phyloP scores from a whole-genome alignment of 2,113 vertebrate species.

The Polypterus senegalus region DNA sequence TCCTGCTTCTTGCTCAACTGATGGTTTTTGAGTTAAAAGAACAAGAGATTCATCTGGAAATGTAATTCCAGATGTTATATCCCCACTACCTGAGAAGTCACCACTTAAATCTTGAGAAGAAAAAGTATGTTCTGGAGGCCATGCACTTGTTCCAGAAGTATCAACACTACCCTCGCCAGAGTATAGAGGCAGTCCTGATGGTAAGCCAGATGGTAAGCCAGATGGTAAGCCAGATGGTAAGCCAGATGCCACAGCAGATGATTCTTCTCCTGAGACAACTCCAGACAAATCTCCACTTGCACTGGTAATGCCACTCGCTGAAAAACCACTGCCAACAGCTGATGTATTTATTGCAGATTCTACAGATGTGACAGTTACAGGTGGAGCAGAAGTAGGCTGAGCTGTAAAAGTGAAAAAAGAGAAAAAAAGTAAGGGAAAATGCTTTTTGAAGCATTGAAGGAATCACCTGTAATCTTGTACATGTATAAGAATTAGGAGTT shows the following conservation, averaged over 20 bases:
- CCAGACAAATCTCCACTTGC: conserved; percentile 30
- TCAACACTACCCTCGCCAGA: no score
- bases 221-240: conserved; percentile 1
- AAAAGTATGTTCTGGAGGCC: no score
- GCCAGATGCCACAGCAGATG: conserved; percentile 19
- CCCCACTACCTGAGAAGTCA: conserved; percentile 20
- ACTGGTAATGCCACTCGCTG: conserved; percentile 34
- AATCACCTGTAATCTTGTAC: not conserved
- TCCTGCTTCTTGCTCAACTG: not conserved
- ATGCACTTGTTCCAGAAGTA: no score
- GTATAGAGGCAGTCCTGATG: not conserved
- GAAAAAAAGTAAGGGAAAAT: conserved; percentile 4
- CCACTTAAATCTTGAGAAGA: conserved; percentile 21
- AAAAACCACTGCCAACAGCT: conserved; percentile 6
- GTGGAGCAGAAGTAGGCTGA: conserved; percentile 39
- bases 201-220: conserved; percentile 1
- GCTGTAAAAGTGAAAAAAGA: conserved; percentile 36
- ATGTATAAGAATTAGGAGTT: no score
- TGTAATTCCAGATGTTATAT: not conserved
- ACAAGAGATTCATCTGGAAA: not conserved
- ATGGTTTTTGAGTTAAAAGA: not conserved
- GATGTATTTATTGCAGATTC: conserved; percentile 25
- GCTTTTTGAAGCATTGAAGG: conserved; percentile 1
- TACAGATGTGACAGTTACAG: conserved; percentile 31
- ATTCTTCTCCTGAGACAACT: conserved; percentile 31